phyloP scores from a whole-genome alignment of 2,797 vertebrate genomes.

The Champsocephalus gunnari region DNA sequence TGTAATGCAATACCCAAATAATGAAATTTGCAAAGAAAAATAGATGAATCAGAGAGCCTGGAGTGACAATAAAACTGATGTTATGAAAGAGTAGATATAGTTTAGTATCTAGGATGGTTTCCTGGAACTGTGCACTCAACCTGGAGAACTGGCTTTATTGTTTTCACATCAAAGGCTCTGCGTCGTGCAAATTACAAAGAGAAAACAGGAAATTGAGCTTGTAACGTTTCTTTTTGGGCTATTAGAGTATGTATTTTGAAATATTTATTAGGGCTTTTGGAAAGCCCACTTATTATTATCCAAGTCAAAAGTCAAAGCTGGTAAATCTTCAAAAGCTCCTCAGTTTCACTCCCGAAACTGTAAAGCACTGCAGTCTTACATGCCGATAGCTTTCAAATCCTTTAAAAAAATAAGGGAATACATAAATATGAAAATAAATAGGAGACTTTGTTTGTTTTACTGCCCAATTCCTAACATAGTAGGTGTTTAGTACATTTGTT shows the following conservation, averaged over 20 bases:
- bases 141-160: constrained; percentile 40
- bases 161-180: constrained; percentile 42
- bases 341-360: constrained; percentile 24
- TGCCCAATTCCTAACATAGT: constrained; percentile 29
- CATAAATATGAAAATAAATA: constrained; percentile 23
- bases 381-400: constrained; percentile 28
- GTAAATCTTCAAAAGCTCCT: constrained; percentile 30
- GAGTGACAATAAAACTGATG: no score
- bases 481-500: constrained; percentile 37
- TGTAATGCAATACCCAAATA: constrained; percentile 5
- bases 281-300: constrained; percentile 50
- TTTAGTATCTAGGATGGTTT: constrained; percentile 10
- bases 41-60: background rate
- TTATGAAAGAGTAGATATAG: no score
- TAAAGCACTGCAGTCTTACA: constrained; percentile 17
- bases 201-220: constrained; percentile 10
- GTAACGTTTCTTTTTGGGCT: constrained; percentile 19
- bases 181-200: constrained; percentile 21
- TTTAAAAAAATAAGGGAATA: constrained; percentile 30
- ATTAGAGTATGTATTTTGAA: constrained; percentile 41
- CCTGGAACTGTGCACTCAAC: constrained; percentile 46
- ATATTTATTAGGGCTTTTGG: constrained; percentile 46
- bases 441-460: constrained; percentile 26
- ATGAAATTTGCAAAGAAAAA: background rate
- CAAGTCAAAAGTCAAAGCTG: constrained; percentile 41